Conservation (phyloP, 1,140 invertebrate genomes). For the Saccostrea cuccullata region DNA sequence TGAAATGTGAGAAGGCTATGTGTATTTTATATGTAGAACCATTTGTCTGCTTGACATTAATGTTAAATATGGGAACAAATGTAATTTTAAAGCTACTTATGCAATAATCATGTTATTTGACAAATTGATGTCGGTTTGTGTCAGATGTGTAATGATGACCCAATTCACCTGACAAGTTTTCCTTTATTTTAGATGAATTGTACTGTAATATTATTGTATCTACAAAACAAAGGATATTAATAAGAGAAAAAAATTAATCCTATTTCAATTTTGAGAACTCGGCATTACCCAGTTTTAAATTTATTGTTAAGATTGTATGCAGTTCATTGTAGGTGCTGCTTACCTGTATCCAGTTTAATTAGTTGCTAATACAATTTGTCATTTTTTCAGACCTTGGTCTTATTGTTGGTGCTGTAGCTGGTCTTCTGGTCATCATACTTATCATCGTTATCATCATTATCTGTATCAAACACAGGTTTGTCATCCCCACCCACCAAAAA, state of each 20-base stretch:
- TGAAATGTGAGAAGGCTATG: neutral
- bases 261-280: neutral
- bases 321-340: too few species aligned
- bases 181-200: too few species aligned
- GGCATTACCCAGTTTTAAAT: neutral
- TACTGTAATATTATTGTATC: neutral
- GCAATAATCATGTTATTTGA: neutral
- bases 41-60: neutral
- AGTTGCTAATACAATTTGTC: neutral
- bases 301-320: too few species aligned
- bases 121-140: neutral
- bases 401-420: constrained; percentile 41
- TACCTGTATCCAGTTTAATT: neutral
- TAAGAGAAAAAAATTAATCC: neutral
- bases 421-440: constrained; percentile 31
- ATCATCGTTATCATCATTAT: constrained; percentile 46
- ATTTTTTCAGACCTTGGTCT: constrained; percentile 19
- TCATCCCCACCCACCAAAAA: neutral
- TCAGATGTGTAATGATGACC: neutral
- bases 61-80: neutral
- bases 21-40: neutral
- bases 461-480: constrained; percentile 38
- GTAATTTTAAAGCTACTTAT: neutral
- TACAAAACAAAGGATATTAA: neutral
- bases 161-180: neutral